Percentiles rank a stretch among this genome's conserved stretches.
Evolutionary conservation across 2,113 vertebrate genomes (phyloP).

Genomic region (Sminthopsis crassicaudata): DNA sequence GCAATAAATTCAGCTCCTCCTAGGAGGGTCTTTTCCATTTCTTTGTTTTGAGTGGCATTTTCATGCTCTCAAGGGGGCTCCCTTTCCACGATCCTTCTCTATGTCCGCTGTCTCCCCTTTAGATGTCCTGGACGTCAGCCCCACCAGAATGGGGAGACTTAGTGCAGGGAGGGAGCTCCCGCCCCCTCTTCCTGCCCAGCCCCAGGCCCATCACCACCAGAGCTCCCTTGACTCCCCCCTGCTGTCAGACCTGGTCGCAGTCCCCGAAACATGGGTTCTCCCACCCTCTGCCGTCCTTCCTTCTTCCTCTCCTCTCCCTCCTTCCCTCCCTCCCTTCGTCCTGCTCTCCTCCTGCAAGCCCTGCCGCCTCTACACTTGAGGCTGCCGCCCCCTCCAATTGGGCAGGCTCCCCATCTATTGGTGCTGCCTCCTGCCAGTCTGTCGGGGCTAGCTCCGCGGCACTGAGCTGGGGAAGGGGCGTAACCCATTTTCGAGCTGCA

Average conservation of each 20-base stretch:
- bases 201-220: neutral
- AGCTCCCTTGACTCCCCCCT: neutral
- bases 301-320: too few species aligned
- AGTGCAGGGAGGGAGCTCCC: neutral
- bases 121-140: neutral
- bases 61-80: neutral
- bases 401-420: slow-evolving; percentile 51
- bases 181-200: neutral
- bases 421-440: slow-evolving; percentile 43
- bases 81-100: neutral
- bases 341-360: neutral
- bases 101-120: neutral
- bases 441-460: neutral
- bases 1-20: neutral
- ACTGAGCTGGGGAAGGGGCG: slow-evolving; percentile 64
- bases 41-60: neutral
- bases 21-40: neutral
- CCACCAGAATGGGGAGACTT: neutral
- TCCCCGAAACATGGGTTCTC: neutral
- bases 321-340: neutral
- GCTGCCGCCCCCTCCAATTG: neutral
- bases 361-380: slow-evolving; percentile 25
- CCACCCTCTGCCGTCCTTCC: neutral
- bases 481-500: neutral
- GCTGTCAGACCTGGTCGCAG: neutral